Evolutionary conservation across 2,888 invertebrate genomes (phyloP).

Genomic region (Cheilosia impressa): DNA sequence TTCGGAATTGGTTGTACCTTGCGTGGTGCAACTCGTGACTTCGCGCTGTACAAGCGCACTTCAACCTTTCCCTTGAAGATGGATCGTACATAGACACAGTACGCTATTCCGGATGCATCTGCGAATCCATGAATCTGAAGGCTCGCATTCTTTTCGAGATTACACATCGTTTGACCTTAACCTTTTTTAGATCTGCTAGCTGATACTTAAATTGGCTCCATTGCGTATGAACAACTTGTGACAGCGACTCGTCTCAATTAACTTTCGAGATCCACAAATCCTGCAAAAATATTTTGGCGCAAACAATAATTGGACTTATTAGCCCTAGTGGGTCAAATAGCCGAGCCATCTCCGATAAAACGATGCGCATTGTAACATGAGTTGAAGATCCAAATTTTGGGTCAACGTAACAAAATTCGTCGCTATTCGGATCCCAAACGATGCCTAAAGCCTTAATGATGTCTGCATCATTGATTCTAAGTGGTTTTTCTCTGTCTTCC

Average conservation of each 20-base stretch:
- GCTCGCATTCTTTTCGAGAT: neutral
- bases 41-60: too few relatives aligned
- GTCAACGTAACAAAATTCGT: slow-evolving; percentile 13
- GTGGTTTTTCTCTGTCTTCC: slow-evolving; percentile 3
- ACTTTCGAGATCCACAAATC: slow-evolving; percentile 50
- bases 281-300: slow-evolving; percentile 44
- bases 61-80: too few relatives aligned
- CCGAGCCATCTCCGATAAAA: slow-evolving; percentile 46
- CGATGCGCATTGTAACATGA: slow-evolving; percentile 19
- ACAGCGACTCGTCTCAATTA: slow-evolving; percentile 33
- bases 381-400: neutral
- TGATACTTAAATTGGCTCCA: neutral
- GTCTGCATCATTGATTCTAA: slow-evolving; percentile 22
- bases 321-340: slow-evolving; percentile 49
- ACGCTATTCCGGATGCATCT: neutral
- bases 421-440: neutral
- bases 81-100: slow-evolving; percentile 1
- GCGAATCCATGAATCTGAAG: neutral
- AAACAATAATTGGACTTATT: slow-evolving; percentile 35
- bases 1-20: too few relatives aligned
- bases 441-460: slow-evolving; percentile 31
- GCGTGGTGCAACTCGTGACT: too few relatives aligned
- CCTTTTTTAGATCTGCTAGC: neutral
- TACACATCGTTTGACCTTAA: neutral
- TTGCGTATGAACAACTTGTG: slow-evolving; percentile 6